Percentiles rank a stretch among this genome's conserved stretches.
Evolutionary conservation across 2,113 vertebrate genomes (phyloP).

Genomic region (Columba janthina): DNA sequence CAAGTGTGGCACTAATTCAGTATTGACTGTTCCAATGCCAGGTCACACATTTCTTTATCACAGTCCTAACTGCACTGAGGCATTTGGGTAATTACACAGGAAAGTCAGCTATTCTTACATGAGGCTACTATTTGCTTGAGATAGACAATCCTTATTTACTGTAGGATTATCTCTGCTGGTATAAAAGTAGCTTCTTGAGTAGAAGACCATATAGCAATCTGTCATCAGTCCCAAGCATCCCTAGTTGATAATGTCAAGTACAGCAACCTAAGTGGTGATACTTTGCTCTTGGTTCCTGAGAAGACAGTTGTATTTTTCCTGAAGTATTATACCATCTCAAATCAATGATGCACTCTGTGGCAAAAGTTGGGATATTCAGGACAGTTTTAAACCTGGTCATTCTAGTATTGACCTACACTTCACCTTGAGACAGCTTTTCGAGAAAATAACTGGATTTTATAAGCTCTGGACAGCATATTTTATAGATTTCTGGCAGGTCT

Average conservation of each 20-base stretch:
- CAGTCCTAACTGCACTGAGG: not conserved
- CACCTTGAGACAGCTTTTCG: not conserved
- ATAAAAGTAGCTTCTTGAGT: not conserved
- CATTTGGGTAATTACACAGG: not conserved
- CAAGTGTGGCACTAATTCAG: not conserved
- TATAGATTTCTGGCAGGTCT: constrained; percentile 17
- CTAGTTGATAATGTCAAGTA: not conserved
- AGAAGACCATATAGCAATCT: not conserved
- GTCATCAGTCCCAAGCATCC: not conserved
- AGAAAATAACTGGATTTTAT: constrained; percentile 3
- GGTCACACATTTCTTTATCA: not conserved
- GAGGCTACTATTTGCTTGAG: not conserved
- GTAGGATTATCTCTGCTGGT: not conserved
- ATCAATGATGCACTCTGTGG: not conserved
- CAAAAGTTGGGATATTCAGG: not conserved
- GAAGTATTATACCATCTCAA: not conserved
- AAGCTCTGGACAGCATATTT: not conserved
- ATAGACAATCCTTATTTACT: not conserved
- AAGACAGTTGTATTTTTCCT: not conserved
- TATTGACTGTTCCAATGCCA: not conserved
- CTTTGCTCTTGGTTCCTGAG: not conserved
- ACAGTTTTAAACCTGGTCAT: not conserved
- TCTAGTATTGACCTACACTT: not conserved
- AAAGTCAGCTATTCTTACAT: not conserved
- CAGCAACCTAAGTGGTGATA: not conserved